Percentiles rank a stretch among this genome's conserved stretches.
These are phyloP conservation scores for Gymnocephalus cernua DNA, from an alignment of 2,113 vertebrate species.

Conservation along the genomic window DNA sequence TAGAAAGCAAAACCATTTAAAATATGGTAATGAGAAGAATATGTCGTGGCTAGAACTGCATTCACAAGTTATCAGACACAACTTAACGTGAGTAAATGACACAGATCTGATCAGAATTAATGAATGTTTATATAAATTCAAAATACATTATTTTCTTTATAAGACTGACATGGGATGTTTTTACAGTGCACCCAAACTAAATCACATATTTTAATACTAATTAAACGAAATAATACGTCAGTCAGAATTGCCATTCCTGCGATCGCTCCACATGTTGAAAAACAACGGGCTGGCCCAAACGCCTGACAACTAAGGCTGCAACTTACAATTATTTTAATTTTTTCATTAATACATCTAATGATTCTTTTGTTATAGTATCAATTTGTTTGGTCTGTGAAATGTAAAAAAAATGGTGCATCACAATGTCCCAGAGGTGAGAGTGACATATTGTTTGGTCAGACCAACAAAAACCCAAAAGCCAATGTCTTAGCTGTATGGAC, in stretches of 20 bases:
- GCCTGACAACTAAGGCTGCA: no score
- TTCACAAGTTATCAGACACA: neutral
- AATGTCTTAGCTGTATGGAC: neutral
- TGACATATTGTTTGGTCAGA: neutral
- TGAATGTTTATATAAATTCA: neutral
- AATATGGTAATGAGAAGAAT: constrained; percentile 1
- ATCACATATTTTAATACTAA: neutral
- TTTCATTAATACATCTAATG: no score
- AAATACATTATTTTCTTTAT: neutral
- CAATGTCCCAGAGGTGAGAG: no score
- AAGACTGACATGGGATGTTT: neutral
- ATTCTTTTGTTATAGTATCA: no score
- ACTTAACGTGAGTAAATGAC: constrained; percentile 3
- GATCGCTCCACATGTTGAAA: neutral
- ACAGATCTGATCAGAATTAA: neutral
- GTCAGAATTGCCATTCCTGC: neutral
- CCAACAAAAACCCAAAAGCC: neutral
- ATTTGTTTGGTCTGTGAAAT: no score
- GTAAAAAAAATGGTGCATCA: no score
- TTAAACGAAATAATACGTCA: no score
- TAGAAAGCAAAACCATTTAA: neutral
- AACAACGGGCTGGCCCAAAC: no score
- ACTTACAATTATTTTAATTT: no score
- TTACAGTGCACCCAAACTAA: neutral
- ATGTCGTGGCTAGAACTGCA: neutral